phyloP scores from a whole-genome alignment of 2,113 vertebrate species.

The Azemiops feae region DNA sequence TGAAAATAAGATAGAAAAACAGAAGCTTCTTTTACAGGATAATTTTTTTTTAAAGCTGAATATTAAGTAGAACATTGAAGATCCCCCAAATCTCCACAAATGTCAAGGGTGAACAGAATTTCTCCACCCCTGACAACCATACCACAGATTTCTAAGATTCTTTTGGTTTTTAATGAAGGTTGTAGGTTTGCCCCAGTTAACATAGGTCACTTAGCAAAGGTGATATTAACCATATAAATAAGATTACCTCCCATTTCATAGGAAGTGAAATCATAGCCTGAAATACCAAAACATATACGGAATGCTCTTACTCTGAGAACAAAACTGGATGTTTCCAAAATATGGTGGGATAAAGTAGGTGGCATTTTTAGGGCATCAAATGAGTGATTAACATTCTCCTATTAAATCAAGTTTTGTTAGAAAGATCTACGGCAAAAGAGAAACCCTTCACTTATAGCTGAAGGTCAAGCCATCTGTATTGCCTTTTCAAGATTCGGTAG shows the following conservation, averaged over 20 bases:
- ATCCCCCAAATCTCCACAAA: not conserved
- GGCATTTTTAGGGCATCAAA: not conserved
- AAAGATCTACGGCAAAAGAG: no score
- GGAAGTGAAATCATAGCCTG: fast-evolving
- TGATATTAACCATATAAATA: not conserved
- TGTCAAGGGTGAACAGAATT: not conserved
- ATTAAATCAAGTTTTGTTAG: not conserved
- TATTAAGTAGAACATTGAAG: not conserved
- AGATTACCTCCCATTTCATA: conserved; percentile 10
- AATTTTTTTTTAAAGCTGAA: not conserved
- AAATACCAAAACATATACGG: not conserved
- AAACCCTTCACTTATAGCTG: not conserved
- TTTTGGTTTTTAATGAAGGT: conserved; percentile 9
- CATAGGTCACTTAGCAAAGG: not conserved
- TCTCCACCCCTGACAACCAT: not conserved
- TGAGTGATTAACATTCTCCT: not conserved
- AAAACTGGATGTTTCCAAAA: not conserved
- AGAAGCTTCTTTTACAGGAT: not conserved
- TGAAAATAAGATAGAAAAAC: not conserved
- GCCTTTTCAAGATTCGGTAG: not conserved
- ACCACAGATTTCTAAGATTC: not conserved
- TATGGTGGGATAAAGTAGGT: not conserved
- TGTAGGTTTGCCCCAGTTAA: conserved; percentile 3
- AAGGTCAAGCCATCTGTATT: not conserved
- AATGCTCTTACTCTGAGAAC: not conserved